phyloP scores from a whole-genome alignment of 2,797 vertebrate genomes.

The Oophaga sylvatica region DNA sequence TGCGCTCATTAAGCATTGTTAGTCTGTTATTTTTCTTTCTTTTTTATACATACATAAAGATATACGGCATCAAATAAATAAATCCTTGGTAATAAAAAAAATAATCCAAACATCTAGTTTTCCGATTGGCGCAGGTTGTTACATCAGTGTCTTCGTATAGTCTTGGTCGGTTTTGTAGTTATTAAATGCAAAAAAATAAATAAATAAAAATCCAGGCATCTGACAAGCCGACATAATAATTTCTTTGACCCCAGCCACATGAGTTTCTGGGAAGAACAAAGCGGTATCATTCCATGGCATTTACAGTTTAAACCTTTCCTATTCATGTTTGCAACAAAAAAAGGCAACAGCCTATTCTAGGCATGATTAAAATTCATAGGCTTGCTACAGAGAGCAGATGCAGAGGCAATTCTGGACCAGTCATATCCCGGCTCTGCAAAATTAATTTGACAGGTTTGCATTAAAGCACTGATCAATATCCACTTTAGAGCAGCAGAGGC shows the following conservation, averaged over 20 bases:
- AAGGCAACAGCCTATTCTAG: constrained; percentile 87
- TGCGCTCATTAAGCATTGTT: no score
- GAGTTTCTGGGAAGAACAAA: constrained; percentile 84
- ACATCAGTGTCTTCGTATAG: not conserved
- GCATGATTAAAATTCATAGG: constrained; percentile 97
- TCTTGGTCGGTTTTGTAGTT: not conserved
- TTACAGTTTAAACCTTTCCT: constrained; percentile 88
- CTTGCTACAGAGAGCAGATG: constrained; percentile 84
- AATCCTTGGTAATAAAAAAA: constrained; percentile 3
- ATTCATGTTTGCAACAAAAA: constrained; percentile 86
- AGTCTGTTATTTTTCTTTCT: no score
- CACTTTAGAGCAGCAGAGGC: constrained; percentile 97
- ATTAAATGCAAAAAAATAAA: constrained; percentile 23
- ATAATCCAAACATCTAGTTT: not conserved
- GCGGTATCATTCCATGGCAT: constrained; percentile 82
- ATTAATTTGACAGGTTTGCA: constrained; percentile 99
- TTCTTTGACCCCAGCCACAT: constrained; percentile 83
- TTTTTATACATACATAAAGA: not conserved
- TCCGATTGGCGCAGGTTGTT: not conserved
- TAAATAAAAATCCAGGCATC: constrained; percentile 70
- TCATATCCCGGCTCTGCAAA: constrained; percentile 97
- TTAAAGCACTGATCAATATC: constrained; percentile 99
- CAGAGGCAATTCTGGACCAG: constrained; percentile 95
- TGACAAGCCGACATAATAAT: constrained; percentile 82
- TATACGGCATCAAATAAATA: not conserved